Evolutionary conservation across 30 jellyfish, hydroid and myxozoan genomes (phyloP).

Genomic region (Mastigias papua): DNA sequence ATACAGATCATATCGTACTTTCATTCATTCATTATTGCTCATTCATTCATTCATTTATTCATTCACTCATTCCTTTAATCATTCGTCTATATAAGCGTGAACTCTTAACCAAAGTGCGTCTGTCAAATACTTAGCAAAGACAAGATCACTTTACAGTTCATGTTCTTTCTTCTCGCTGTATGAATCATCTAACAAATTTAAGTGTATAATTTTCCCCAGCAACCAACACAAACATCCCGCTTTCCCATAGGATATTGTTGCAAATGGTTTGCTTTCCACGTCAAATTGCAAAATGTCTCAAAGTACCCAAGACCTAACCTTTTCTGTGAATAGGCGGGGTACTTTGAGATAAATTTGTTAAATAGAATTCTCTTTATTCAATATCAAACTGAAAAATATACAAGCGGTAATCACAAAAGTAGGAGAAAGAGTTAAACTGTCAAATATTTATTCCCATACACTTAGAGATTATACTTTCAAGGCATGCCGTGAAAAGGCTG

Average conservation of each 20-base stretch:
- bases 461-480: not conserved
- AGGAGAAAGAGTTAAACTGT: not conserved
- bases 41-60: too few relatives aligned
- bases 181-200: too few relatives aligned
- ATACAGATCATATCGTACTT: too few relatives aligned
- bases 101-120: too few relatives aligned
- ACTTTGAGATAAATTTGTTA: not conserved
- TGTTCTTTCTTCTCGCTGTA: too few relatives aligned
- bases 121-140: too few relatives aligned
- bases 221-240: not conserved
- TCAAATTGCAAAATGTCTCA: not conserved
- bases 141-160: too few relatives aligned
- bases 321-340: not conserved
- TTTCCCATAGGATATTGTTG: conserved; percentile 14
- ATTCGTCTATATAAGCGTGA: too few relatives aligned
- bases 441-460: not conserved
- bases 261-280: not conserved
- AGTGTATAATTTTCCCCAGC: too few relatives aligned
- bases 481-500: not conserved
- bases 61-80: too few relatives aligned
- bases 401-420: not conserved
- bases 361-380: not conserved
- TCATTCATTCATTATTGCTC: too few relatives aligned
- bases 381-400: not conserved
- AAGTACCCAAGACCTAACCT: not conserved